Conservation (phyloP, 2,888 invertebrate species). For the Notodonta ziczac region DNA sequence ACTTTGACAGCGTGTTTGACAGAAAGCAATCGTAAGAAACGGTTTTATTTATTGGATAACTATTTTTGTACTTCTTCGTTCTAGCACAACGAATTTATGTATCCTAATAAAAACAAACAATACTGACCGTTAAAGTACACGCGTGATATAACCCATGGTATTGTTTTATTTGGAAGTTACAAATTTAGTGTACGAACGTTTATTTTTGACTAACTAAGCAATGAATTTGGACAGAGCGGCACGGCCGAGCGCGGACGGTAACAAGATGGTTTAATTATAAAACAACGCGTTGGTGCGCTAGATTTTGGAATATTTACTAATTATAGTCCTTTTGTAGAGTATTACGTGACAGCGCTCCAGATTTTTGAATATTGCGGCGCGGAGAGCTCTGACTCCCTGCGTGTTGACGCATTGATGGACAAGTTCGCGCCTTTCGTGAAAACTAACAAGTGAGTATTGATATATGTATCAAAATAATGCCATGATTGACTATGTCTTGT, state of each 20-base stretch:
- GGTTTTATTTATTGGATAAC: constrained; percentile 59
- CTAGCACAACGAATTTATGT: constrained; percentile 64
- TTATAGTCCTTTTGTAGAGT: constrained; percentile 68
- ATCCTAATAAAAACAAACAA: constrained; percentile 66
- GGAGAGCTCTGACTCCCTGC: constrained; percentile 61
- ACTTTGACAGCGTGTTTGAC: too few relatives aligned
- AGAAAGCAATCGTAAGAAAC: constrained; percentile 26
- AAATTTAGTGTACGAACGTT: constrained; percentile 24
- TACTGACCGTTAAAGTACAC: constrained; percentile 50
- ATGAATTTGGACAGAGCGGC: constrained; percentile 69
- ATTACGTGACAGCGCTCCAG: constrained; percentile 71
- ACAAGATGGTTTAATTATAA: constrained; percentile 54
- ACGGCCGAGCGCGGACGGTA: constrained; percentile 65
- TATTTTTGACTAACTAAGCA: constrained; percentile 39
- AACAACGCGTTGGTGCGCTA: constrained; percentile 66
- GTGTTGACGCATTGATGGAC: constrained; percentile 73
- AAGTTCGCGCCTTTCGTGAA: constrained; percentile 75
- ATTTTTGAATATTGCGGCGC: constrained; percentile 77
- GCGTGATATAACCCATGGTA: constrained; percentile 41
- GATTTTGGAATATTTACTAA: constrained; percentile 53
- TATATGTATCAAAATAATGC: too few relatives aligned
- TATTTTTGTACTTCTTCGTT: constrained; percentile 58
- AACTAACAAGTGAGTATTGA: constrained; percentile 70
- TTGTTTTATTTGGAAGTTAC: constrained; percentile 23
- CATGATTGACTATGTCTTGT: not conserved